Conservation (phyloP, 2,113 vertebrate species). For the Chlamydotis undulata region DNA sequence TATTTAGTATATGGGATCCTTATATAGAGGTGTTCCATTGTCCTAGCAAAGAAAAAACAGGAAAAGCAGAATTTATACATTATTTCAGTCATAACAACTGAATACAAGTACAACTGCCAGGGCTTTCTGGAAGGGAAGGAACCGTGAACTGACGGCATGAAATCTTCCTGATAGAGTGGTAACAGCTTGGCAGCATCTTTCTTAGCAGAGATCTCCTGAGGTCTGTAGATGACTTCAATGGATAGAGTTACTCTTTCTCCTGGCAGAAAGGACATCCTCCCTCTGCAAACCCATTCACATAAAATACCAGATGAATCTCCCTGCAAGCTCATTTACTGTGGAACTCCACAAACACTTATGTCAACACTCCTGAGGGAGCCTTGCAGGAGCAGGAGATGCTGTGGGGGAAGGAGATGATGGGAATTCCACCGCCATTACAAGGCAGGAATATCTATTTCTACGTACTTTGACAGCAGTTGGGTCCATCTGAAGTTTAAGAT, state of each 20-base stretch:
- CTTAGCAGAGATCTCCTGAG: not conserved
- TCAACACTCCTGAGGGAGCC: not conserved
- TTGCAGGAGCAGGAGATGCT: not conserved
- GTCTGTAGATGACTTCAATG: not conserved
- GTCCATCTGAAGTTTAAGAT: not conserved
- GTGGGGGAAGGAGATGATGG: not conserved
- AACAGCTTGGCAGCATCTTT: not conserved
- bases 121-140: not conserved
- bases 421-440: conserved; percentile 4
- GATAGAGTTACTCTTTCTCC: not conserved
- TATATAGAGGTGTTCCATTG: not conserved
- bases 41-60: not conserved
- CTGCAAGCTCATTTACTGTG: not conserved
- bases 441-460: not conserved
- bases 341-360: not conserved
- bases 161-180: not conserved
- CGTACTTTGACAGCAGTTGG: not conserved
- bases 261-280: not conserved
- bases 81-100: not conserved
- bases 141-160: not conserved
- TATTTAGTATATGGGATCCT: not conserved
- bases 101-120: not conserved
- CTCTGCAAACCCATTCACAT: not conserved
- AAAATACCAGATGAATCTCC: not conserved
- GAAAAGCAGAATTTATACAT: not conserved